Evolutionary conservation across 2,888 invertebrate genomes (phyloP), one percentile per base, ranked within the genome.

Genomic region (Phyllotreta cruciferae): DNA sequence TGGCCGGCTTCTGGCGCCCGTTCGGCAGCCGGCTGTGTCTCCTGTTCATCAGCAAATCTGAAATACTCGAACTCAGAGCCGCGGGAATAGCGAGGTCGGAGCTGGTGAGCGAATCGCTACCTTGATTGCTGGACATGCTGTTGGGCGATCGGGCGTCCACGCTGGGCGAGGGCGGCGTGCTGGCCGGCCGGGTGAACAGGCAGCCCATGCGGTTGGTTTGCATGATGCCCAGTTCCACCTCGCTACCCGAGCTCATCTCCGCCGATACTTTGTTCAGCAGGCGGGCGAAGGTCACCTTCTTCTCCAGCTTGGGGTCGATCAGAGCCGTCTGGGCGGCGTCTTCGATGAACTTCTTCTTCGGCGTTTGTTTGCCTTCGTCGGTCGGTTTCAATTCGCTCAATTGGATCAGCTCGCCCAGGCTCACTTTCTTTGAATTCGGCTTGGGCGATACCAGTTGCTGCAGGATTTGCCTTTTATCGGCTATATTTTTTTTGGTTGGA

Each of bases 231-330:
- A 80, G 83, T 76, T 89, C 89, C 62, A 89, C 84, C 66, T 90
- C 90, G 0, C 90, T 90, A 60, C 90, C 88, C 0, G 89, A 89
- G 74, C 88, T 90, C 87, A 91, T 90, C 82, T 91, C 91, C 6
- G 90, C 88, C 8, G 90, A 90, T 2, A 69, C 69, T 80, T 88
- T 90, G 75, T 88, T 90, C 14, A 91, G 79, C 54, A 91, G 79
- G 67, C 90, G 84, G 0, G 91, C 91, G 75, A 91, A 91, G 0
- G 90, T 91, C 6, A 91, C 90, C 79, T 91, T 91, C 81, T 91
- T 91, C 76, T 91, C 91, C 57, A 90, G 79, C 74, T 90, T 90
- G 8, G 88, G 87, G 79, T 89, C 89, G 50, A 84, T 85, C 67
- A 87, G 81, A 57, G 86, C 86, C 0, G 85, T 82, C 6, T 86